Evolutionary conservation across 1,140 invertebrate genomes (phyloP).

Genomic region (Aphis gossypii): DNA sequence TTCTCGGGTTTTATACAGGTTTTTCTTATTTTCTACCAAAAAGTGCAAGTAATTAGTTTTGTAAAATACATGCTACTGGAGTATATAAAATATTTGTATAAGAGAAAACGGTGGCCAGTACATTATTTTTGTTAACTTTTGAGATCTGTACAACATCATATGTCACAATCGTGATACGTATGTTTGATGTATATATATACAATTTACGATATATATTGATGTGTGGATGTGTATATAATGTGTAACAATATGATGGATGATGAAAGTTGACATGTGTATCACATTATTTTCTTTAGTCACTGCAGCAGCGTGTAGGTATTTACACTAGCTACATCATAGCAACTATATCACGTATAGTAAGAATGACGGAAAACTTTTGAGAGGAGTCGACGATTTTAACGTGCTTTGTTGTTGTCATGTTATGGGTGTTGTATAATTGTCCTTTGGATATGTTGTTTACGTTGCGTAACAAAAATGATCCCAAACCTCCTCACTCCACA

Average conservation of each 20-base stretch:
- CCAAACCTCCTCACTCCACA: too few species aligned
- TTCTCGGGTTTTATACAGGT: too few species aligned
- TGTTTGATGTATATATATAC: not conserved
- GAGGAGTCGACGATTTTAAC: not conserved
- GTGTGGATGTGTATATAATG: not conserved
- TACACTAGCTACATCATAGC: not conserved
- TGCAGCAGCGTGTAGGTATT: not conserved
- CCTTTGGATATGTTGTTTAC: not conserved
- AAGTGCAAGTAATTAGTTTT: not conserved
- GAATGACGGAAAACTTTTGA: not conserved
- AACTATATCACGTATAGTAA: not conserved
- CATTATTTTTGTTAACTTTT: not conserved
- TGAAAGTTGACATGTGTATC: slow-evolving; percentile 6
- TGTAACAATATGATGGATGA: slow-evolving; percentile 26
- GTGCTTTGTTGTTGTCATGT: not conserved
- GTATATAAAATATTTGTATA: not conserved
- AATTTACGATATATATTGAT: not conserved
- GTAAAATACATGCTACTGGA: not conserved
- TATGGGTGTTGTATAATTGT: not conserved
- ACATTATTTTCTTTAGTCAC: slow-evolving; percentile 5
- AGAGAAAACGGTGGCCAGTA: not conserved
- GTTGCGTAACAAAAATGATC: too few species aligned
- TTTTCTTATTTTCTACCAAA: not conserved
- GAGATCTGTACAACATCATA: not conserved
- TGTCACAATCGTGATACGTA: not conserved